Conservation (phyloP, 2,797 vertebrate species). For the Stomatorhinus walkeri region DNA sequence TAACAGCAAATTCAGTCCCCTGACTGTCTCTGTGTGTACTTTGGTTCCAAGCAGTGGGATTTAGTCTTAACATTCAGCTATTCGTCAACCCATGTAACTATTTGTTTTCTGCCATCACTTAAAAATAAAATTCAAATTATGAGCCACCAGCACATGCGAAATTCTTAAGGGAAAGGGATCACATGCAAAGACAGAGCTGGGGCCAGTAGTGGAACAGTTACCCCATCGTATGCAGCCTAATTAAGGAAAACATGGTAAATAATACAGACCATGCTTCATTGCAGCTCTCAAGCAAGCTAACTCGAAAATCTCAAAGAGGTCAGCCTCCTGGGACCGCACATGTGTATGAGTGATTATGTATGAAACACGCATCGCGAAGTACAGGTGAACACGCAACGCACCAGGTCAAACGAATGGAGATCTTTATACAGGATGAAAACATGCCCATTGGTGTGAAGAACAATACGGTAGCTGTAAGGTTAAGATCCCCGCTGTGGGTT, state of each 20-base stretch:
- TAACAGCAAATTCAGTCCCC: not conserved
- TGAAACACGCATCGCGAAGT: not conserved
- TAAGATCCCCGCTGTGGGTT: not conserved
- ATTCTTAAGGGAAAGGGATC: not conserved
- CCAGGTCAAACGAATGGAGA: not conserved
- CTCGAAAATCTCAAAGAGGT: not conserved
- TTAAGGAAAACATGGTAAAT: not conserved
- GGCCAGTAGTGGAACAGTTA: not conserved
- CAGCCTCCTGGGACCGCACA: not conserved
- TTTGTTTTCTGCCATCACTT: not conserved
- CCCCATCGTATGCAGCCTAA: not conserved
- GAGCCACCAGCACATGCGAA: not conserved
- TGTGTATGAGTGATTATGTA: not conserved
- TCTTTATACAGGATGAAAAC: not conserved
- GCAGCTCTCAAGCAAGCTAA: not conserved
- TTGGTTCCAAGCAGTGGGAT: not conserved
- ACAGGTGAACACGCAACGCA: not conserved
- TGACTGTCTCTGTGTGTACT: not conserved
- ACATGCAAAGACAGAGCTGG: not conserved
- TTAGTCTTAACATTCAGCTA: not conserved
- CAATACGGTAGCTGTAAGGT: not conserved
- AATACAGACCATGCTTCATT: not conserved
- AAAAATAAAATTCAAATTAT: not conserved
- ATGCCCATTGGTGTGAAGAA: not conserved
- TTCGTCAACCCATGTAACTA: not conserved